Base-by-base conservation (phyloP, 2,888 invertebrate species). In the Nipponacmea schrenckii region DNA sequence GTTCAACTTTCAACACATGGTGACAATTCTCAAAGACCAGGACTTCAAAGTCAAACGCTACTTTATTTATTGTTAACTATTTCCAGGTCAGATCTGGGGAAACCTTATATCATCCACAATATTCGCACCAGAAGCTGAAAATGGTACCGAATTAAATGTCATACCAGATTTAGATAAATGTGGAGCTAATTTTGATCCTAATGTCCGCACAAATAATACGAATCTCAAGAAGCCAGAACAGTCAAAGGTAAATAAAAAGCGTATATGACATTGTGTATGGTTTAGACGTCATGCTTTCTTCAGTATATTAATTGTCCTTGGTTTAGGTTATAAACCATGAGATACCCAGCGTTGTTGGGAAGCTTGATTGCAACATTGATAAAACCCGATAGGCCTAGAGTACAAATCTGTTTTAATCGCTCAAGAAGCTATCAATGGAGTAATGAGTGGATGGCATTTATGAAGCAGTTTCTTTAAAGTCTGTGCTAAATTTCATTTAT, bases 11-110 rank as follows among this genome's bases (percentile, higher is more conserved):
- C n/a, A n/a, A n/a, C n/a, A n/a, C n/a, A n/a, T n/a, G n/a, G n/a
- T n/a, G n/a, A n/a, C n/a, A n/a, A n/a, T n/a, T n/a, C n/a, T n/a
- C n/a, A n/a, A n/a, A n/a, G n/a, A n/a, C n/a, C n/a, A n/a, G n/a
- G n/a, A n/a, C n/a, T n/a, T n/a, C n/a, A n/a, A n/a, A 8, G 39
- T 39, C 39, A 39, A 10, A 10, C 7, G 10, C 39, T 39, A 39
- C 10, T 8, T 39, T 5, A 39, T 39, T 8, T 39, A 39, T 10
- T 39, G 10, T 39, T 39, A 39, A 15, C 14, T 56, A 31, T 62
- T 66, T 73, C 17, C 96, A 56, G 95, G 96, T 79, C 97, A 97
- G 90, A 92, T 98, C 66, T 96, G 96, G 95, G 97, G 98, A 86
- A 98, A 98, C 90, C 92, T 98, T 77, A 85, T 87, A 17, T 86